Conservation (phyloP, 2,888 invertebrate genomes). For the Rhyacophila evoluta region DNA sequence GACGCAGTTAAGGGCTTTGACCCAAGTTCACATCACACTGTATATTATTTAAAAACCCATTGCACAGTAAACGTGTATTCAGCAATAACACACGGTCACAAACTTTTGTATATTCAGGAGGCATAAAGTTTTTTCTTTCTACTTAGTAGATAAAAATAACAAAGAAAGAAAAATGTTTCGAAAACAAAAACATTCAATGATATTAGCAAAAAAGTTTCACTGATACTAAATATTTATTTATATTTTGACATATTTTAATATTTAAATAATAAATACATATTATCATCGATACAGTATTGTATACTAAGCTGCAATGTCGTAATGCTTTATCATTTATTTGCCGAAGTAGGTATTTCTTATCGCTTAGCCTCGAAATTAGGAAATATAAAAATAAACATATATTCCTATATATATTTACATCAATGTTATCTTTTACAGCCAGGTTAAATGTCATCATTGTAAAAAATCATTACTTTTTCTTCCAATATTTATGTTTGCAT, state of each 20-base stretch:
- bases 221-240: too few relatives aligned
- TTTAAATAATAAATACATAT: not conserved
- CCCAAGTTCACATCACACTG: too few relatives aligned
- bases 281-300: not conserved
- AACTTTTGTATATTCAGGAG: too few relatives aligned
- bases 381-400: not conserved
- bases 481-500: not conserved
- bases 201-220: too few relatives aligned
- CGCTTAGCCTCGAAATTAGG: not conserved
- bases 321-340: not conserved
- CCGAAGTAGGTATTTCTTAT: not conserved
- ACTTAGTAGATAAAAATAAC: too few relatives aligned
- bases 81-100: too few relatives aligned
- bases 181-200: too few relatives aligned
- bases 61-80: too few relatives aligned
- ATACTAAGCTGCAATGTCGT: not conserved
- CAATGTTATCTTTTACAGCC: not conserved
- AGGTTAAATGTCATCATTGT: conserved; percentile 22
- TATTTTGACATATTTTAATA: not conserved
- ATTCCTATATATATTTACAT: not conserved
- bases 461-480: not conserved
- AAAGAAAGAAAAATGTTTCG: too few relatives aligned
- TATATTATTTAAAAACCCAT: too few relatives aligned
- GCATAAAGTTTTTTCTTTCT: too few relatives aligned
- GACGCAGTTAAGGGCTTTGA: too few relatives aligned